These are phyloP conservation scores for Atherinosoma microstoma DNA, from an alignment of 2,797 vertebrate species.

Conservation along the genomic window DNA sequence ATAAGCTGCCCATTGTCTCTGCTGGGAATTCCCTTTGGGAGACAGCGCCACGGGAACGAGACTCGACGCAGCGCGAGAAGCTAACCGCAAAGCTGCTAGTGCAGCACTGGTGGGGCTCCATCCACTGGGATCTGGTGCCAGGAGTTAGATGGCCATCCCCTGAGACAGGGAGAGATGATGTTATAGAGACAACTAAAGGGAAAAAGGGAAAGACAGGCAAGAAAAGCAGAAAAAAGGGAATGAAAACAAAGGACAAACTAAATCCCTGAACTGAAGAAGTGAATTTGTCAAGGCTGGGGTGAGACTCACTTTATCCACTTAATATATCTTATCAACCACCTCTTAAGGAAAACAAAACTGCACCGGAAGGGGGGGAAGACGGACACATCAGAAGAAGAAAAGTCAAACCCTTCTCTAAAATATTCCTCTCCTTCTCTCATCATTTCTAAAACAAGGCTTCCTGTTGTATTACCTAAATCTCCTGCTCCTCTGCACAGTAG, in stretches of 20 bases:
- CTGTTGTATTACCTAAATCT: slow-evolving; percentile 61
- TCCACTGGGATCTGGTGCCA: slow-evolving; percentile 72
- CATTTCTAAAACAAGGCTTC: slow-evolving; percentile 47
- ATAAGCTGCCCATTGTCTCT: slow-evolving; percentile 83
- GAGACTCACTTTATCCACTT: neutral
- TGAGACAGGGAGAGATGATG: slow-evolving; percentile 57
- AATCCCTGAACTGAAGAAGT: neutral
- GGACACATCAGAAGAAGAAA: slow-evolving; percentile 6
- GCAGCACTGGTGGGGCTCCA: slow-evolving; percentile 51
- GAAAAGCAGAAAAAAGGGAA: slow-evolving; percentile 20
- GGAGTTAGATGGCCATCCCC: slow-evolving; percentile 67
- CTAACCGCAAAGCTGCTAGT: slow-evolving; percentile 50
- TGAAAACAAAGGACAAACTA: slow-evolving; percentile 35
- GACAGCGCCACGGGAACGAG: slow-evolving; percentile 56
- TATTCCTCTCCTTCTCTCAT: slow-evolving; percentile 20
- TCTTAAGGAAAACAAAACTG: neutral
- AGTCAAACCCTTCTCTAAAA: slow-evolving; percentile 14
- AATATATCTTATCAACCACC: neutral
- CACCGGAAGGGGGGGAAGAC: neutral
- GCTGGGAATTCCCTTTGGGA: slow-evolving; percentile 82
- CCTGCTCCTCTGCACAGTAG: slow-evolving; percentile 46
- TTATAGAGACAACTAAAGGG: slow-evolving; percentile 62
- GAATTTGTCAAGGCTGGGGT: slow-evolving; percentile 17
- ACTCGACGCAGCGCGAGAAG: slow-evolving; percentile 45
- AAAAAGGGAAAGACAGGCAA: slow-evolving; percentile 29